These are phyloP conservation scores for Crax fasciolata DNA, from an alignment of 2,797 vertebrate species.

Conservation along the genomic window DNA sequence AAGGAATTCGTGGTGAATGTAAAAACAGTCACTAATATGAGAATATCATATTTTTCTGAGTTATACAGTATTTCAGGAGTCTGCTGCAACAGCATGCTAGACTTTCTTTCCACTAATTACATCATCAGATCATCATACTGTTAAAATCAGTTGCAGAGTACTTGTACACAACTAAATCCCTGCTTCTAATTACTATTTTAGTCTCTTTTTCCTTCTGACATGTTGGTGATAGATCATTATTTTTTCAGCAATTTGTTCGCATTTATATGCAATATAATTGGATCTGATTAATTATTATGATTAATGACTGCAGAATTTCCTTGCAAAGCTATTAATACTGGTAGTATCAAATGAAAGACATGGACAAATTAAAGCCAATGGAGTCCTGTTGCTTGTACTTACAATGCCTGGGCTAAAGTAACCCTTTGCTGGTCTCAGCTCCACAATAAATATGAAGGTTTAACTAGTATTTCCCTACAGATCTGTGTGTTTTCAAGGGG, in stretches of 20 bases:
- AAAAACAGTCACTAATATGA: conserved; percentile 41
- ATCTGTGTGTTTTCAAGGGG: not conserved
- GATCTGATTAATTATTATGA: conserved; percentile 99
- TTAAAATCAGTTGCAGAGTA: conserved; percentile 89
- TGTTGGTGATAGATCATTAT: conserved; percentile 99
- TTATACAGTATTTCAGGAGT: conserved; percentile 87
- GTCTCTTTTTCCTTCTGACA: conserved; percentile 94
- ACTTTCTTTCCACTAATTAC: conserved; percentile 92
- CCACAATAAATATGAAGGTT: conserved; percentile 22
- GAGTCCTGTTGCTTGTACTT: conserved; percentile 83
- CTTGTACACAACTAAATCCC: conserved; percentile 90
- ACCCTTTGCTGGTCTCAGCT: conserved; percentile 80
- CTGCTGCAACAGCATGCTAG: conserved; percentile 85
- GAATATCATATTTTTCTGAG: conserved; percentile 45
- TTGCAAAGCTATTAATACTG: conserved; percentile 93
- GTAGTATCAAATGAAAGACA: conserved; percentile 89
- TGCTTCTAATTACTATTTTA: conserved; percentile 99
- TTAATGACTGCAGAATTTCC: conserved; percentile 95
- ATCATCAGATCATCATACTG: conserved; percentile 92
- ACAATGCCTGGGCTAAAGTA: conserved; percentile 76
- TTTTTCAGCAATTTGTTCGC: conserved; percentile 99
- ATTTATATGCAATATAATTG: conserved; percentile 99
- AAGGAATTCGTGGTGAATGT: conserved; percentile 21
- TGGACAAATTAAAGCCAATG: conserved; percentile 90
- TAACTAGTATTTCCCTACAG: conserved; percentile 24